phyloP scores from a whole-genome alignment of 2,797 vertebrate genomes.

The Tragelaphus eurycerus region DNA sequence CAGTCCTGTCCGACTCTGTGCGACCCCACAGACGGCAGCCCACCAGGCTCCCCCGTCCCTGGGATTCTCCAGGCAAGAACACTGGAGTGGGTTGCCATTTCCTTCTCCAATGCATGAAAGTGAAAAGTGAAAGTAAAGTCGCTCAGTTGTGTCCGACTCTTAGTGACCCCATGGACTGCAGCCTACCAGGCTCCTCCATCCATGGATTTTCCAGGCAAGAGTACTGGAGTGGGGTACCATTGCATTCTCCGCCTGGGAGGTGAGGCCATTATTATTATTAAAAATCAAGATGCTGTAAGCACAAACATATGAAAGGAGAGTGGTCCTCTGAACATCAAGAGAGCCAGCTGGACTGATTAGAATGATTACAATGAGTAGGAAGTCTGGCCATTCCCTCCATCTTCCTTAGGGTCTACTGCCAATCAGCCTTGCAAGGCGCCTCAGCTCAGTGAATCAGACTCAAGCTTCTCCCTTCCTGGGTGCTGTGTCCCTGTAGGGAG shows the following conservation, averaged over 20 bases:
- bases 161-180: too few relatives aligned
- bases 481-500: not conserved
- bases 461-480: not conserved
- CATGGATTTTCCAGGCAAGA: too few relatives aligned
- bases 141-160: too few relatives aligned
- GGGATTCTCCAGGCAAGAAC: too few relatives aligned
- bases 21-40: too few relatives aligned
- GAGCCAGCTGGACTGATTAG: not conserved
- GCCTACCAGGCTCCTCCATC: too few relatives aligned
- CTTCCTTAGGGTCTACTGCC: not conserved
- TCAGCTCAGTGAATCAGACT: not conserved
- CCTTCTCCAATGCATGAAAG: too few relatives aligned
- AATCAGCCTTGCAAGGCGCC: not conserved
- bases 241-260: not conserved
- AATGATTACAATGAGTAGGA: not conserved
- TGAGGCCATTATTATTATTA: not conserved
- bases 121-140: too few relatives aligned
- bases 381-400: not conserved
- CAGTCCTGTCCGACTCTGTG: too few relatives aligned
- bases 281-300: not conserved
- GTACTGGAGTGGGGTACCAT: too few relatives aligned
- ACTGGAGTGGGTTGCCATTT: too few relatives aligned
- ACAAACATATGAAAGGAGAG: not conserved
- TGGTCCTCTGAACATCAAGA: not conserved
- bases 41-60: too few relatives aligned